Conservation (phyloP, 2,797 vertebrate genomes). For the Pseudochirops cupreus region DNA sequence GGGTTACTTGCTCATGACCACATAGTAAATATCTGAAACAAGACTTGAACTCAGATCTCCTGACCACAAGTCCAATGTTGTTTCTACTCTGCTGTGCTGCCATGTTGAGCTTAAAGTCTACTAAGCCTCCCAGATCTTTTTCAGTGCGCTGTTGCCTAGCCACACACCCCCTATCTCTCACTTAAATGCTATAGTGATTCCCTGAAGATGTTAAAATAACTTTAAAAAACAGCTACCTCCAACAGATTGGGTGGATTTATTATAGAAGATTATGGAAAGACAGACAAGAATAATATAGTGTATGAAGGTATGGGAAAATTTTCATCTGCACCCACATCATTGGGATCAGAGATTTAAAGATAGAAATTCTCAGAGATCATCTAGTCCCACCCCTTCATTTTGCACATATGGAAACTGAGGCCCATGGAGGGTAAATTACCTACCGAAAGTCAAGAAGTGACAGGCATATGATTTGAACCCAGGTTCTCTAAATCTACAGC, state of each 20-base stretch:
- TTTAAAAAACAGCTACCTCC: neutral
- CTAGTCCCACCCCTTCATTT: neutral
- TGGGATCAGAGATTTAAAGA: neutral
- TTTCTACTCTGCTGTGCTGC: neutral
- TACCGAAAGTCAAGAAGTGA: neutral
- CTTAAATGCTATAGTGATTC: neutral
- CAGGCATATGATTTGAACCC: neutral
- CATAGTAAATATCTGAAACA: neutral
- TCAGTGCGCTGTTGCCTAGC: neutral
- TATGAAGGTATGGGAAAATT: neutral
- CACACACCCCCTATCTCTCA: neutral
- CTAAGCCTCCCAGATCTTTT: neutral
- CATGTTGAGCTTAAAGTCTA: neutral
- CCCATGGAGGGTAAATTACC: neutral
- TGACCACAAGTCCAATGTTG: neutral
- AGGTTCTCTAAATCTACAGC: neutral
- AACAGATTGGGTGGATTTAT: neutral
- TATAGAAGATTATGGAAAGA: neutral
- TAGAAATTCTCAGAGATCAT: neutral
- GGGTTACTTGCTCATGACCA: neutral
- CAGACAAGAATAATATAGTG: neutral
- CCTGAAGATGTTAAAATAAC: neutral
- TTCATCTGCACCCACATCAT: neutral
- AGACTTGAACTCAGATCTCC: neutral
- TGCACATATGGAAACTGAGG: neutral